Evolutionary conservation across 2,797 vertebrate species (phyloP).

Genomic region (Phataginus tetradactyla): DNA sequence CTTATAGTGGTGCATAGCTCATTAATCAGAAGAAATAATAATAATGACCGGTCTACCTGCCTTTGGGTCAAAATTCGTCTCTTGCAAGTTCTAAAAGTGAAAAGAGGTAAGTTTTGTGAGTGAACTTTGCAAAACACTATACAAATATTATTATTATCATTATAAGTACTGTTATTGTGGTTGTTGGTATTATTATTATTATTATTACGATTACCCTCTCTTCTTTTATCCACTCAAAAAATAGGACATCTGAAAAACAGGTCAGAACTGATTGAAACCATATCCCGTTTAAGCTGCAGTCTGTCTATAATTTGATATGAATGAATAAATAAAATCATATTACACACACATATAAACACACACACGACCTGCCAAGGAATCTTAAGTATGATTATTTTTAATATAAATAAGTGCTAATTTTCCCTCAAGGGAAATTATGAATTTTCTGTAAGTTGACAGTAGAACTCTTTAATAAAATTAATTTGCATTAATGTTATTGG

Average conservation of each 20-base stretch:
- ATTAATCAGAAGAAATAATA: constrained; percentile 42
- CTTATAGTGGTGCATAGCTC: neutral
- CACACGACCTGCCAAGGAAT: constrained; percentile 18
- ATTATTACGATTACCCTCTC: neutral
- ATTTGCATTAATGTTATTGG: constrained; percentile 43
- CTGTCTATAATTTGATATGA: constrained; percentile 26
- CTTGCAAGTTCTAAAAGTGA: constrained; percentile 2
- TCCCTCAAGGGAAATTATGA: neutral
- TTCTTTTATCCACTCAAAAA: constrained; percentile 16
- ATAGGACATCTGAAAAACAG: neutral
- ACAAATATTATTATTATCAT: neutral
- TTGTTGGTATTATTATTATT: neutral
- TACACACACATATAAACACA: neutral
- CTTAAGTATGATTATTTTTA: constrained; percentile 57
- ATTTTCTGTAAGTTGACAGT: constrained; percentile 41
- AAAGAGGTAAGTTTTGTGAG: constrained; percentile 25
- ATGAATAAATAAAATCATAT: constrained; percentile 50
- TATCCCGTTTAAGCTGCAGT: neutral
- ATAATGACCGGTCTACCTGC: neutral
- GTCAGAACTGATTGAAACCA: neutral
- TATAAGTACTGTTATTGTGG: neutral
- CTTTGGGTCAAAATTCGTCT: neutral
- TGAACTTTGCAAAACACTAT: constrained; percentile 24
- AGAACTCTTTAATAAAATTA: constrained; percentile 36
- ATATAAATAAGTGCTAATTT: constrained; percentile 20